phyloP scores from a whole-genome alignment of 1,140 invertebrate genomes.

The Atta texana region DNA sequence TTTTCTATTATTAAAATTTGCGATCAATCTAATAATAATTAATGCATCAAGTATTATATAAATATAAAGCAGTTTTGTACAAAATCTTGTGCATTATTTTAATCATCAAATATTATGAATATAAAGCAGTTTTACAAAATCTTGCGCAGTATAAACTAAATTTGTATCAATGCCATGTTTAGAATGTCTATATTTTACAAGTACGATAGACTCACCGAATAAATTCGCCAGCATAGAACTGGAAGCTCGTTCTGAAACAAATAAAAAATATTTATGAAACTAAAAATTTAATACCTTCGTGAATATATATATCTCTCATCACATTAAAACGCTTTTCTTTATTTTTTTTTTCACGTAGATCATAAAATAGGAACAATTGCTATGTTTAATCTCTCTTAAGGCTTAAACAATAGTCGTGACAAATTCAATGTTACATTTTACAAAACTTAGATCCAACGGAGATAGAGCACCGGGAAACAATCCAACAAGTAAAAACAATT shows the following conservation, averaged over 20 bases:
- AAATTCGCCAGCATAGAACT: slow-evolving; percentile 83
- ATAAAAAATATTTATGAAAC: slow-evolving; percentile 31
- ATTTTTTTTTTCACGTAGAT: not conserved
- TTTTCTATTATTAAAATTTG: not conserved
- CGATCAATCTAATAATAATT: too few species aligned
- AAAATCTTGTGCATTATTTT: not conserved
- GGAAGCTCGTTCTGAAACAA: slow-evolving; percentile 81
- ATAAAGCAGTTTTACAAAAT: not conserved
- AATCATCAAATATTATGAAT: not conserved
- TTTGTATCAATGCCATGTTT: not conserved
- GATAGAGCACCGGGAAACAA: slow-evolving; percentile 41
- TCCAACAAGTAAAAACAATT: slow-evolving; percentile 42
- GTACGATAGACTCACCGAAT: slow-evolving; percentile 77
- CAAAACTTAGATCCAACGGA: slow-evolving; percentile 39
- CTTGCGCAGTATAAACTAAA: not conserved
- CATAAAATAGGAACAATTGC: not conserved
- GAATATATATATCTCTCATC: not conserved
- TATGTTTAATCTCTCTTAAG: not conserved
- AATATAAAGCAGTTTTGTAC: not conserved
- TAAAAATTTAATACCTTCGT: not conserved
- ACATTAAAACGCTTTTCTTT: not conserved
- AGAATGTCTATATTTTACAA: not conserved
- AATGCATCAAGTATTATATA: not conserved
- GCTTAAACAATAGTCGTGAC: slow-evolving; percentile 36
- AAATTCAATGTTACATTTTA: slow-evolving; percentile 38